These are phyloP conservation scores for Ceratina australensis DNA, from an alignment of 1,140 invertebrate species.

Conservation along the genomic window DNA sequence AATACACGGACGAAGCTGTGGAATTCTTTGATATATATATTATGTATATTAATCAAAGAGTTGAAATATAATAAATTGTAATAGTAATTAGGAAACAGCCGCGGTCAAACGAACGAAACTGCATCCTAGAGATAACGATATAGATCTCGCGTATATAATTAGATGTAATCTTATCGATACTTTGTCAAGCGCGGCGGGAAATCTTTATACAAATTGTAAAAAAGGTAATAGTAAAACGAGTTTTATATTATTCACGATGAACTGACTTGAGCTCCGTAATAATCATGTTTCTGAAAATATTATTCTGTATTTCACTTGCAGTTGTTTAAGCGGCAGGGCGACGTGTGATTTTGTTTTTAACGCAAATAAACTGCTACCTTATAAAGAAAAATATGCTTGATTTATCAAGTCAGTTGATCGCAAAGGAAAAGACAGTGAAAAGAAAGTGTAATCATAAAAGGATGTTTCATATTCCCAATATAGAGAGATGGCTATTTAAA, in stretches of 20 bases:
- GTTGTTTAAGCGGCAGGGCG: not conserved
- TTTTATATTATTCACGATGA: constrained; percentile 17
- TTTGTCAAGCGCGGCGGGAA: constrained; percentile 33
- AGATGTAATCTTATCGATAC: constrained; percentile 35
- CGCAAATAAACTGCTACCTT: constrained; percentile 6
- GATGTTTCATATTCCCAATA: constrained; percentile 46
- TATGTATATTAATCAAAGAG: constrained; percentile 62
- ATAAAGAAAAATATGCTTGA: constrained; percentile 6
- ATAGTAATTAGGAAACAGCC: constrained; percentile 67
- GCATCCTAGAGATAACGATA: constrained; percentile 62
- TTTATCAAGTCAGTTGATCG: constrained; percentile 51
- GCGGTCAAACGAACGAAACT: constrained; percentile 64
- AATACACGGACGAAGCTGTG: constrained; percentile 65
- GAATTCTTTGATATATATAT: constrained; percentile 42
- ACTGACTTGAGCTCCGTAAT: constrained; percentile 20
- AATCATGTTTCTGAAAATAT: constrained; percentile 26
- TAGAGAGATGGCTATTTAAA: constrained; percentile 66
- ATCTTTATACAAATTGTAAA: constrained; percentile 27
- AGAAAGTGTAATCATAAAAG: constrained; percentile 40
- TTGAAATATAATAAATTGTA: constrained; percentile 71
- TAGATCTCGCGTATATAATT: constrained; percentile 66
- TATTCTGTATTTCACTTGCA: not conserved
- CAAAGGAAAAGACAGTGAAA: constrained; percentile 41
- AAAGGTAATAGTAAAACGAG: constrained; percentile 8
- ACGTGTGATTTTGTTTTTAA: constrained; percentile 8